A percentile compares a stretch with the other conserved stretches of the same genome.
These are phyloP conservation scores for Probaryconus sp. DNA, from an alignment of 1,140 invertebrate genomes.

Conservation along the genomic window DNA sequence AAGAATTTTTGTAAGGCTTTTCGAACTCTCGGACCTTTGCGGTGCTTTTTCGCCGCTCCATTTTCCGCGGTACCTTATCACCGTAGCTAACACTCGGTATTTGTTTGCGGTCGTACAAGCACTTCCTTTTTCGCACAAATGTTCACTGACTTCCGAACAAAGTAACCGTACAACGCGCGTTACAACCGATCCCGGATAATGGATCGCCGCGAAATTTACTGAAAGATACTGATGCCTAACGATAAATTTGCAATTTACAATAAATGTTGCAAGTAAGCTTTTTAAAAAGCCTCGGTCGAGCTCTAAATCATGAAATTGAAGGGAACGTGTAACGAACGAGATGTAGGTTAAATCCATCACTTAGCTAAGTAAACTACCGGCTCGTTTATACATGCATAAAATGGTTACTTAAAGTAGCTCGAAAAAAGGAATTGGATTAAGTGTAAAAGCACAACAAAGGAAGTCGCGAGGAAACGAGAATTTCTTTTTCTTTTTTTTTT, in stretches of 20 bases:
- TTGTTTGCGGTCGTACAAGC: slow-evolving; percentile 41
- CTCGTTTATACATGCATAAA: slow-evolving; percentile 68
- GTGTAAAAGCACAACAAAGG: slow-evolving; percentile 54
- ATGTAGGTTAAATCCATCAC: slow-evolving; percentile 65
- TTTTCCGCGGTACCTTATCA: slow-evolving; percentile 26
- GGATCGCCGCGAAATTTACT: slow-evolving; percentile 10
- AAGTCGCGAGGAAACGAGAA: slow-evolving; percentile 39
- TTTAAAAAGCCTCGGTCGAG: slow-evolving; percentile 12
- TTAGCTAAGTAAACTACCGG: slow-evolving; percentile 67
- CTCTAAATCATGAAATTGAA: slow-evolving; percentile 47
- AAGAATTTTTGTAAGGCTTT: slow-evolving; percentile 70
- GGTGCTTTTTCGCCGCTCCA: slow-evolving; percentile 42
- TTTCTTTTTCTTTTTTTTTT: too few species aligned
- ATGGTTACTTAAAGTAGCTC: slow-evolving; percentile 53
- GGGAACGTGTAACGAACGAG: slow-evolving; percentile 32
- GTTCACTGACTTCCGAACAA: slow-evolving; percentile 29
- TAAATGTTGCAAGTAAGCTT: slow-evolving; percentile 4
- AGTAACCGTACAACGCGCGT: slow-evolving; percentile 3
- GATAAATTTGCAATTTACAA: slow-evolving; percentile 40
- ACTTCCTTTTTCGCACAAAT: slow-evolving; percentile 34
- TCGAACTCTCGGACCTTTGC: slow-evolving; percentile 63
- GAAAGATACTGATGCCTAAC: slow-evolving; percentile 1
- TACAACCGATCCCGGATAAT: neutral
- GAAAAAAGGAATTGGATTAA: slow-evolving; percentile 58
- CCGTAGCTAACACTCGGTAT: slow-evolving; percentile 34